Percentiles rank a stretch among this genome's conserved stretches.
Conservation (phyloP, 2,113 vertebrate species). For the Leucoraja erinaceus region DNA sequence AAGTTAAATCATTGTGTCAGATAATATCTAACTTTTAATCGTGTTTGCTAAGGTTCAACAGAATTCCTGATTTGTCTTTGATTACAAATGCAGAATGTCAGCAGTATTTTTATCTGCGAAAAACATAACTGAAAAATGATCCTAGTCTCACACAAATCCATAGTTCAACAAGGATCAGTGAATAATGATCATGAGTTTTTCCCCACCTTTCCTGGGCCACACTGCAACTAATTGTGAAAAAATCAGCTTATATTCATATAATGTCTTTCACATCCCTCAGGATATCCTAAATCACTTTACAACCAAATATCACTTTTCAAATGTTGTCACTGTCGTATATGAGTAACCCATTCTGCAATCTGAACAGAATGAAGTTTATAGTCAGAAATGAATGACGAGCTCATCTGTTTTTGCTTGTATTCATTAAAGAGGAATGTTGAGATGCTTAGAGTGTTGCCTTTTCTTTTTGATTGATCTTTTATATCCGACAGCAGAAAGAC, state of each 20-base stretch:
- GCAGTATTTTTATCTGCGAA: background rate
- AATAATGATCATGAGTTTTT: background rate
- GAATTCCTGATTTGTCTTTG: background rate
- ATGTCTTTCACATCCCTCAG: conserved; percentile 14
- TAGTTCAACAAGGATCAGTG: background rate
- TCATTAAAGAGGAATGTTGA: background rate
- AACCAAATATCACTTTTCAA: conserved; percentile 28
- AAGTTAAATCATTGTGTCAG: background rate
- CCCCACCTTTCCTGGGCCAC: background rate
- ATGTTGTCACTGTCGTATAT: background rate
- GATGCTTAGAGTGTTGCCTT: background rate
- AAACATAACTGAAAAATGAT: background rate
- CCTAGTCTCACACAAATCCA: background rate
- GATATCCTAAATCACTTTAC: background rate
- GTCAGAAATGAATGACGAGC: background rate
- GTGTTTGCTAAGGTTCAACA: background rate
- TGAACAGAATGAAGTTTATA: background rate
- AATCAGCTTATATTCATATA: background rate
- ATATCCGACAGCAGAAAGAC: background rate
- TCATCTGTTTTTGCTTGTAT: background rate
- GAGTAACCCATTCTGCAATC: background rate
- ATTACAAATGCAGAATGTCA: background rate
- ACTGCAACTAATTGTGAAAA: background rate
- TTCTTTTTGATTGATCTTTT: background rate
- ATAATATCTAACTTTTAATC: background rate